Percentiles rank a stretch among this genome's conserved stretches.
Conservation (phyloP, 2,888 invertebrate species). For the Nymphalis urticae region DNA sequence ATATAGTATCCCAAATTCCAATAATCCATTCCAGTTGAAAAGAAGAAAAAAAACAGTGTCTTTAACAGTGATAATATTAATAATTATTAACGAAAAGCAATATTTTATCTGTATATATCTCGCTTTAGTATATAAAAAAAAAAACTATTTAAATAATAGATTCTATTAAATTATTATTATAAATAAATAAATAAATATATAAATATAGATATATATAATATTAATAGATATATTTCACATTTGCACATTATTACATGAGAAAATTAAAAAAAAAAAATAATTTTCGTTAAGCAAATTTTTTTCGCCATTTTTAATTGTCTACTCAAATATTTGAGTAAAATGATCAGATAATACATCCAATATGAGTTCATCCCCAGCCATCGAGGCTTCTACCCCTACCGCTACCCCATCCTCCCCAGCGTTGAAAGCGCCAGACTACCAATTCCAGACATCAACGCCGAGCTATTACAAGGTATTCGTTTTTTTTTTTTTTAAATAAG, state of each 20-base stretch:
- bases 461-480: conserved; percentile 63
- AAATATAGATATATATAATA: neutral
- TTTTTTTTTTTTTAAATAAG: neutral
- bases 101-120: neutral
- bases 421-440: conserved; percentile 55
- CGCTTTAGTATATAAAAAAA: neutral
- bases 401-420: conserved; percentile 71
- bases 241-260: neutral
- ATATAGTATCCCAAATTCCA: conserved; percentile 17
- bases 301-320: neutral
- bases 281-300: neutral
- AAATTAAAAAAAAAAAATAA: neutral
- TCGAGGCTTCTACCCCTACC: conserved; percentile 74
- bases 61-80: conserved; percentile 41
- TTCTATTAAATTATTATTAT: conserved; percentile 2
- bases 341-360: conserved; percentile 72
- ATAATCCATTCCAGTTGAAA: conserved; percentile 27
- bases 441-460: conserved; percentile 72
- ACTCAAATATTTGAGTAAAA: conserved; percentile 34
- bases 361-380: conserved; percentile 79
- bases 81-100: conserved; percentile 8
- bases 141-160: conserved; percentile 10
- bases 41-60: conserved; percentile 38
- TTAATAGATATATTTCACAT: neutral
- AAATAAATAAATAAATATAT: neutral